Percentiles rank a stretch among this genome's conserved stretches.
These are phyloP conservation scores for Temnothorax longispinosus DNA, from an alignment of 1,140 invertebrate genomes.

Conservation along the genomic window DNA sequence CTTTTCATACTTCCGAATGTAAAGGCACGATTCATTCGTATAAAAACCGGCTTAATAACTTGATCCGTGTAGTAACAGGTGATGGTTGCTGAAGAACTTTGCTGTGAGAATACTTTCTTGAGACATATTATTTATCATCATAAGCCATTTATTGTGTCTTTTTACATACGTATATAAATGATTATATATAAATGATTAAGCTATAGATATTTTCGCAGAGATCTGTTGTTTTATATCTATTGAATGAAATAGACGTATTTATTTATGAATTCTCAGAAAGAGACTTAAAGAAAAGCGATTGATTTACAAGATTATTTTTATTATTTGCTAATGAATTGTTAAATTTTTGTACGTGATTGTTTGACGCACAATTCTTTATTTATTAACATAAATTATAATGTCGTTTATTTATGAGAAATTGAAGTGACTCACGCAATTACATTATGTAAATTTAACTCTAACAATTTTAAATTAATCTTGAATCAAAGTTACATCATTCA, in stretches of 20 bases:
- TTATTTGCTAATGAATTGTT: background rate
- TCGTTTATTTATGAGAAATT: background rate
- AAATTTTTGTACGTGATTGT: background rate
- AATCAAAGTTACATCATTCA: constrained; percentile 30
- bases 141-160: too few relatives aligned
- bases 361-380: background rate
- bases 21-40: background rate
- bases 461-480: constrained; percentile 11
- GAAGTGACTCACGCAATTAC: background rate
- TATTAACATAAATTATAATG: background rate
- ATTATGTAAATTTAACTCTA: constrained; percentile 24
- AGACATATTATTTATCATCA: background rate
- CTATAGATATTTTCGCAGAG: background rate
- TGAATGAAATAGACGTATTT: background rate
- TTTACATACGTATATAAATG: too few relatives aligned
- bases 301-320: background rate
- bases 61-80: background rate
- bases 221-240: background rate
- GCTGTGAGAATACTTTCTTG: background rate
- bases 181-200: background rate
- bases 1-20: background rate
- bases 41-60: constrained; percentile 2
- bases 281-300: background rate
- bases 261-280: background rate
- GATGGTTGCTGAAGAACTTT: background rate